Base-by-base conservation (phyloP, 2,797 vertebrate genomes). In the Hypotaenidia okinawae region DNA sequence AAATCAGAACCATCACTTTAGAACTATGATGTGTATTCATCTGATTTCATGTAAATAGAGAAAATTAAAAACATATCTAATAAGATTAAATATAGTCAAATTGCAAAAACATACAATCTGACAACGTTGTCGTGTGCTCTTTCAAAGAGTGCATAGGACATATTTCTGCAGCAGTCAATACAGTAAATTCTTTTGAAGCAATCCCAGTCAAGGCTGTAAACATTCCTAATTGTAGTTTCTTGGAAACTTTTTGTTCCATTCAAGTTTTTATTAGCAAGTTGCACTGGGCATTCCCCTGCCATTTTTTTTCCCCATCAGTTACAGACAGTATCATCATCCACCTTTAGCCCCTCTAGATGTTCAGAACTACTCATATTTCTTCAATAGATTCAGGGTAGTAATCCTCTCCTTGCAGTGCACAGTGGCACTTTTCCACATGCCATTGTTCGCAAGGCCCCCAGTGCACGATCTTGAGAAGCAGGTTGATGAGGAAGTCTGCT, bases 141-240 rank as follows among this genome's bases (percentile, higher is more conserved):
- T 96, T 90, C 85, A 81, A 95, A 97, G 97, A 97, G 92, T 97
- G 96, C 97, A 97, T 97, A 97, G 98, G 95, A 94, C 64, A 82
- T 75, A 84, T 87, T 96, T 97, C 93, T 97, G 96, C 96, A 97
- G 97, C 96, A 97, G 90, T 96, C 92, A 90, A 69, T 91, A 96
- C 85, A 88, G 92, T 96, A 93, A 91, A 69, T 91, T 93, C 58
- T 85, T 91, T 87, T 87, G 82, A 94, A 75, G 84, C 83, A 94
- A 97, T 84, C 78, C 73, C 88, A 94, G 89, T 94, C 97, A 94
- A 96, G 96, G 75, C 94, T 97, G 96, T 94, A 96, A 97, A 94
- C 95, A 94, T 91, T 95, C 94, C 93, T 81, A 93, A 94, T 84
- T 82, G 77, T 62, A 95, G 94, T 79, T 95, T 90, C 89, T 95